Percentiles rank a stretch among this genome's conserved stretches.
These are phyloP conservation scores for Sciurus vulgaris DNA, from an alignment of 2,797 vertebrate species.

Conservation along the genomic window DNA sequence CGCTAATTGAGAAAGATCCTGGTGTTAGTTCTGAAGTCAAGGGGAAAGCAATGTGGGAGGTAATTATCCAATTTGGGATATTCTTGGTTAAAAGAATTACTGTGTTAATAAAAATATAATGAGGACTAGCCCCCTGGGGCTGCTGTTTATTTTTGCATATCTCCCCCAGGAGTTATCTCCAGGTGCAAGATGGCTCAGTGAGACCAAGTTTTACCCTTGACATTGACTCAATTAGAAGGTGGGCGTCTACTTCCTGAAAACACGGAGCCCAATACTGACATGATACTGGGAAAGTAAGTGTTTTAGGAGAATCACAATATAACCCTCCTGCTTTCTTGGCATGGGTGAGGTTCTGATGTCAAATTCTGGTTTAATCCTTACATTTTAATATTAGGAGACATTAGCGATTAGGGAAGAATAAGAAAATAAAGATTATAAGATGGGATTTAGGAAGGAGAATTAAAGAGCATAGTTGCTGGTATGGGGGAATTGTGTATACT, in stretches of 20 bases:
- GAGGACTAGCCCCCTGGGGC: not conserved
- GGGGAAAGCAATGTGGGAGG: slow-evolving; percentile 57
- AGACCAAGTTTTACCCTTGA: not conserved
- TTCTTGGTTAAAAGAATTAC: slow-evolving; percentile 73
- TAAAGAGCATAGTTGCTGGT: not conserved
- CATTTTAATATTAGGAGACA: slow-evolving; percentile 51
- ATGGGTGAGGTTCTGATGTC: not conserved
- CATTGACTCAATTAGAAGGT: not conserved
- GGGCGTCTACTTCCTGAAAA: slow-evolving; percentile 47
- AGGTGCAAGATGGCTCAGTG: slow-evolving; percentile 15
- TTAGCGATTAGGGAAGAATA: slow-evolving; percentile 9
- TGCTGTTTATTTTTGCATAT: slow-evolving; percentile 68
- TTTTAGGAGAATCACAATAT: not conserved
- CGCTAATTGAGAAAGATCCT: slow-evolving; percentile 65
- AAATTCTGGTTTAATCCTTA: not conserved
- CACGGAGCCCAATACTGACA: not conserved
- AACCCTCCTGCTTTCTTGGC: not conserved
- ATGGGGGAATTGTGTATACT: not conserved
- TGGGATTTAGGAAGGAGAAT: not conserved
- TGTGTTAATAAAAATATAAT: slow-evolving; percentile 73
- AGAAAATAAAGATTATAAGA: slow-evolving; percentile 7
- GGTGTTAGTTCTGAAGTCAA: slow-evolving; percentile 36
- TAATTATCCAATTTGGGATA: slow-evolving; percentile 71
- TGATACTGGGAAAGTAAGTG: not conserved
- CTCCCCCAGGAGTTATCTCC: not conserved